Evolutionary conservation across 1,140 invertebrate species (phyloP).

Genomic region (Ceratosolen fusciceps): DNA sequence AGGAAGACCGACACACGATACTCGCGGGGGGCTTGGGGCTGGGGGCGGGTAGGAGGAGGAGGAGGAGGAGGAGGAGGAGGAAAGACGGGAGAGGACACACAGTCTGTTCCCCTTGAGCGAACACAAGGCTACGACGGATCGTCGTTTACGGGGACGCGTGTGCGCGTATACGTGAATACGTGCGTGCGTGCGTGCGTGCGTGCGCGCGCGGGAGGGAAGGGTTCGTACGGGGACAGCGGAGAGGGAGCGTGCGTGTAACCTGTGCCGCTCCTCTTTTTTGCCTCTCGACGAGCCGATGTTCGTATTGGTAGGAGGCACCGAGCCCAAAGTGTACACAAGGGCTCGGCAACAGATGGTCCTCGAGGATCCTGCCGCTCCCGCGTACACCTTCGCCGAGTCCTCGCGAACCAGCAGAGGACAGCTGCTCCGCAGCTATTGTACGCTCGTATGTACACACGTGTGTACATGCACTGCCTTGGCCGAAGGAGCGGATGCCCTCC

Average conservation of each 20-base stretch:
- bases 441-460: conserved; percentile 8
- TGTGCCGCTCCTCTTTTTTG: conserved; percentile 5
- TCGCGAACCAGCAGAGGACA: conserved; percentile 53
- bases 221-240: conserved; percentile 1
- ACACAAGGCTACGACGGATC: background rate
- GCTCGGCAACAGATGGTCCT: conserved; percentile 35
- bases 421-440: conserved; percentile 52
- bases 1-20: conserved; percentile 40
- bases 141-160: background rate
- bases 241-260: background rate
- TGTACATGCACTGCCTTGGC: background rate
- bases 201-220: background rate
- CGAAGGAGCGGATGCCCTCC: background rate
- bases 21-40: conserved; percentile 31
- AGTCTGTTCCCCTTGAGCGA: conserved; percentile 27
- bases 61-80: background rate
- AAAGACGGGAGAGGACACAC: background rate
- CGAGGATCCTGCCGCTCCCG: conserved; percentile 7
- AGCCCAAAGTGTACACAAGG: conserved; percentile 17
- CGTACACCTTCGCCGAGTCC: conserved; percentile 23
- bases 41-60: background rate
- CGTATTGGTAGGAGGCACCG: background rate
- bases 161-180: background rate
- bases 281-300: background rate
- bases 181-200: background rate